phyloP scores from a whole-genome alignment of 2,888 invertebrate species.

The Pimpla rufipes region DNA sequence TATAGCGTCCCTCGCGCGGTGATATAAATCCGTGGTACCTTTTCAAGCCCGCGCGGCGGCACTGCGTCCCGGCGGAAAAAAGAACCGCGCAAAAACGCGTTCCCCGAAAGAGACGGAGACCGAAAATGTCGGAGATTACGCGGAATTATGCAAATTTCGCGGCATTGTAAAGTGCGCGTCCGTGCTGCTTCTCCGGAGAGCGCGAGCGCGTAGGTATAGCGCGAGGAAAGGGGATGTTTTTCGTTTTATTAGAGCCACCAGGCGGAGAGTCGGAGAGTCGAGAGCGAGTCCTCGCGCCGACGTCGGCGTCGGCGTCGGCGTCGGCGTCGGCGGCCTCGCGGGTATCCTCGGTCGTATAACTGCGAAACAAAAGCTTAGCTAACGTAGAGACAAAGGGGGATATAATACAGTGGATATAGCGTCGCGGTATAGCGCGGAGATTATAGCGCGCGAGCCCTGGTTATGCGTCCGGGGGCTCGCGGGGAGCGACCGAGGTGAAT shows the following conservation, averaged over 20 bases:
- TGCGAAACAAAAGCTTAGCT: slow-evolving; percentile 85
- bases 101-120: slow-evolving; percentile 61
- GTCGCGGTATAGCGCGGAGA: slow-evolving; percentile 4
- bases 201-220: slow-evolving; percentile 24
- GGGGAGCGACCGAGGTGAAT: slow-evolving; percentile 63
- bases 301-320: slow-evolving; percentile 34
- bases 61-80: neutral
- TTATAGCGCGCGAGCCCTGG: slow-evolving; percentile 42
- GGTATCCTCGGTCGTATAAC: slow-evolving; percentile 83
- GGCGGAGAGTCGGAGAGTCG: too few species aligned
- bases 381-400: slow-evolving; percentile 83
- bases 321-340: slow-evolving; percentile 70
- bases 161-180: slow-evolving; percentile 83
- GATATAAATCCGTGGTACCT: slow-evolving; percentile 25
- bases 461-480: slow-evolving; percentile 33
- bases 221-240: slow-evolving; percentile 77
- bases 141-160: slow-evolving; percentile 84
- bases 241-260: slow-evolving; percentile 84
- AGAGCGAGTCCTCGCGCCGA: slow-evolving; percentile 47
- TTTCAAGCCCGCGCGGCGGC: slow-evolving; percentile 20
- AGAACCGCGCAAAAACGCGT: slow-evolving; percentile 12
- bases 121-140: slow-evolving; percentile 85
- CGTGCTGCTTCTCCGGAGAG: slow-evolving; percentile 68
- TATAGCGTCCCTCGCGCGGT: neutral
- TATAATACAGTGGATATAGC: slow-evolving; percentile 59